phyloP scores from a whole-genome alignment of 2,113 vertebrate species.

The Noturus placidus region DNA sequence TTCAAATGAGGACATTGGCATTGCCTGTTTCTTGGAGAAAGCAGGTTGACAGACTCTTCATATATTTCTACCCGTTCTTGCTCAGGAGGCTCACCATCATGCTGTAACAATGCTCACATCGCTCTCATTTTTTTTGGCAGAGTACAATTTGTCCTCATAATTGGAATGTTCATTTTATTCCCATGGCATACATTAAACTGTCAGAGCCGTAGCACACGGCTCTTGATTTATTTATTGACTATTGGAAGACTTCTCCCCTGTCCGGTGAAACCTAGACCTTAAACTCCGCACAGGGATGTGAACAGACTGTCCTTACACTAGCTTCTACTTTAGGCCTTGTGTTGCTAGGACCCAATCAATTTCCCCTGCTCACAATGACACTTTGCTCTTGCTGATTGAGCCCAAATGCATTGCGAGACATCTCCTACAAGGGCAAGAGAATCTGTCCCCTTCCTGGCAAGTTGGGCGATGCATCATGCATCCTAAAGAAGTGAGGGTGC shows the following conservation, averaged over 20 bases:
- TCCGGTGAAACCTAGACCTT: conserved; percentile 11
- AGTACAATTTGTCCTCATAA: conserved; percentile 37
- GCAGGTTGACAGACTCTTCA: not conserved
- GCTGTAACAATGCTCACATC: conserved; percentile 10
- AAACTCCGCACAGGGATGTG: conserved; percentile 1
- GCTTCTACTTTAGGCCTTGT: conserved; percentile 12
- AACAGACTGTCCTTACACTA: conserved; percentile 33
- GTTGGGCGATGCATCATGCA: conserved; percentile 19
- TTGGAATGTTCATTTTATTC: conserved; percentile 50
- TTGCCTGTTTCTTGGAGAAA: not conserved
- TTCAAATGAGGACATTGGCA: conserved; percentile 12
- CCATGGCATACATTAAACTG: conserved; percentile 50
- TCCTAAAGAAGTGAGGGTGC: conserved; percentile 14
- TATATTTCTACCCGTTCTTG: conserved; percentile 17
- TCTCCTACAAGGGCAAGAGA: conserved; percentile 28
- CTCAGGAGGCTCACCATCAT: conserved; percentile 9
- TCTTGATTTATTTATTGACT: conserved; percentile 52
- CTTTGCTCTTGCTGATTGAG: conserved; percentile 26
- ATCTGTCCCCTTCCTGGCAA: conserved; percentile 18
- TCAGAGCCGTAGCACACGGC: conserved; percentile 16
- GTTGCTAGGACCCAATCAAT: conserved; percentile 38
- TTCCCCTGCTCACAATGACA: conserved; percentile 12
- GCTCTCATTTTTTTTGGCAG: conserved; percentile 5
- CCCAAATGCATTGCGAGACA: conserved; percentile 25
- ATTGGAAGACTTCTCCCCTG: conserved; percentile 10